Percentiles rank a stretch among this genome's conserved stretches.
These are phyloP conservation scores for Arion vulgaris DNA, from an alignment of 1,140 invertebrate species.

Conservation along the genomic window DNA sequence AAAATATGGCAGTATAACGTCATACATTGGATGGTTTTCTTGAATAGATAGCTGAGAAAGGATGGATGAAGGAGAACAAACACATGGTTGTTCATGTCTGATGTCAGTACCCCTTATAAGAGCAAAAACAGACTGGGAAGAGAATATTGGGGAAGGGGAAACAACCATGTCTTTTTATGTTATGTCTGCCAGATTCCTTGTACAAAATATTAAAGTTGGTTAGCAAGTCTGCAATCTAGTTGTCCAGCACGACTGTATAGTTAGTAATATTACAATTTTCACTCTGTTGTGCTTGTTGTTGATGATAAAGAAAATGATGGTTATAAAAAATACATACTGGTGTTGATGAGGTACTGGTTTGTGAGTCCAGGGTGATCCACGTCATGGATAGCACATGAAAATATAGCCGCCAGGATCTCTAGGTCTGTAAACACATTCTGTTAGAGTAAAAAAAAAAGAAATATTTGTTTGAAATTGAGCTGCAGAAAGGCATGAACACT, in stretches of 20 bases:
- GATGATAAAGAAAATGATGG: not conserved
- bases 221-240: not conserved
- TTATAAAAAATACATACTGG: slow-evolving; percentile 64
- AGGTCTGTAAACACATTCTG: slow-evolving; percentile 82
- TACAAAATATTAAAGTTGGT: not conserved
- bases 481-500: too few species aligned
- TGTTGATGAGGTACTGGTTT: slow-evolving; percentile 76
- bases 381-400: slow-evolving; percentile 76
- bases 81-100: not conserved
- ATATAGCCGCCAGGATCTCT: slow-evolving; percentile 75
- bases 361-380: slow-evolving; percentile 76
- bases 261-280: not conserved
- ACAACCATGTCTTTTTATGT: too few species aligned
- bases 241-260: not conserved
- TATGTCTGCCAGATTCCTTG: too few species aligned
- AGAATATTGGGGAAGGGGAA: too few species aligned
- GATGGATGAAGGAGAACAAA: not conserved
- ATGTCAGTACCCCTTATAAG: too few species aligned
- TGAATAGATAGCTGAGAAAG: not conserved
- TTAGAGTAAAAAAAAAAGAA: slow-evolving; percentile 51
- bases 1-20: too few species aligned
- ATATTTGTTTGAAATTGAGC: too few species aligned
- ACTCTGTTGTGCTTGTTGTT: not conserved
- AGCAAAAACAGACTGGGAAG: too few species aligned
- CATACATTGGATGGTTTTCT: too few species aligned